Base-by-base conservation (phyloP, 2,888 invertebrate genomes). In the Scaeva pyrastri region DNA sequence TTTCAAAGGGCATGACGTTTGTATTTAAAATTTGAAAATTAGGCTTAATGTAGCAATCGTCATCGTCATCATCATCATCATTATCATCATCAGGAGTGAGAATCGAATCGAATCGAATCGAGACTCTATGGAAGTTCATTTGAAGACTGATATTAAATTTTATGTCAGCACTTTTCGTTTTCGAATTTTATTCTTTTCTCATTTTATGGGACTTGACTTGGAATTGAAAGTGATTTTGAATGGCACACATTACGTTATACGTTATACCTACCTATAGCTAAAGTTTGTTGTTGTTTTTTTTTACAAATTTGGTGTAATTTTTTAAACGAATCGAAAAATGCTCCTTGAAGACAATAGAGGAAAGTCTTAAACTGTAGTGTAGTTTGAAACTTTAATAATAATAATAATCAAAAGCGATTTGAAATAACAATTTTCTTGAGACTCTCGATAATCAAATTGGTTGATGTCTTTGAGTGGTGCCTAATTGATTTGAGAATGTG, bases 161-260 rank as follows among this genome's bases (percentile, higher is more conserved):
- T 62, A 62, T 62, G 26, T 62, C n/a, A 26, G 43, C 43, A 43
- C 12, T 56, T 56, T 36, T 48, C 26, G 19, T 48, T 36, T 52
- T 60, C 36, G 26, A 41, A 75, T 76, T 71, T 31, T 76, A 23
- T 71, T 62, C 14, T 41, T 41, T n/a, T n/a, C n/a, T 16, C 55
- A 52, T 68, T 68, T 55, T 60, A 55, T 78, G 52, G 73, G 66
- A 73, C 73, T 62, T 60, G 66, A 73, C 73, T 62, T 60, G 58
- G 23, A 21, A 68, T 77, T 31, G 58, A 73, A 73, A 73, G 45
- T 50, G 73, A 56, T 56, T 56, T 56, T 36, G 19, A 56, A 36
- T 56, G 36, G 36, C n/a, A 10, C 10, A 16, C 8, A 56, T 56
- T 56, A 36, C 19, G 31, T 31, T 6, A 31, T n/a, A n/a, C n/a